Percentiles rank a stretch among this genome's conserved stretches.
Conservation (phyloP, 2,113 vertebrate species). For the Actenoides lindsayi region DNA sequence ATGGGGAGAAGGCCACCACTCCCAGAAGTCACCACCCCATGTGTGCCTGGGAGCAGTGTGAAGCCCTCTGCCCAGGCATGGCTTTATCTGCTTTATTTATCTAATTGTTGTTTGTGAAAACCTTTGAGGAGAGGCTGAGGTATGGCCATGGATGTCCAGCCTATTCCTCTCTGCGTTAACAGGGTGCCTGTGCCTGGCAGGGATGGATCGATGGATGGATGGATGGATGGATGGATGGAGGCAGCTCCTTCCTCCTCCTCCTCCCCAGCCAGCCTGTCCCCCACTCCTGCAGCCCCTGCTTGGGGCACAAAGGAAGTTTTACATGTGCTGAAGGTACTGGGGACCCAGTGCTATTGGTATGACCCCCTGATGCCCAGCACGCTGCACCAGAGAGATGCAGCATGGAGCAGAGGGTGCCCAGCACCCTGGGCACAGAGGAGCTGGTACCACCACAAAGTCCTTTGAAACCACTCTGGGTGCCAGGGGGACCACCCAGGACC, state of each 20-base stretch:
- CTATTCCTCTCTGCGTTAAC: not conserved
- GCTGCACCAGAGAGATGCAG: accelerated
- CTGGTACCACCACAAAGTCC: not conserved
- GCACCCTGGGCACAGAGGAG: not conserved
- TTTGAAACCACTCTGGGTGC: not conserved
- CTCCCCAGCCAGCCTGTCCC: not conserved
- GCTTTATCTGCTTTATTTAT: not conserved
- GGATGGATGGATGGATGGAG: too few species aligned
- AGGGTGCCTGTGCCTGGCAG: not conserved
- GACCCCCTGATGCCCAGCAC: accelerated
- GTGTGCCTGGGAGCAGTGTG: accelerated
- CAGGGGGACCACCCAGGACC: not conserved
- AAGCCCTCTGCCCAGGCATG: not conserved
- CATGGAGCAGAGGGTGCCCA: accelerated
- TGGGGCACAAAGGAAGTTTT: not conserved
- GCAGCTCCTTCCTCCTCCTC: not conserved
- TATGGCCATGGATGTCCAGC: accelerated
- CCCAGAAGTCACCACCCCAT: accelerated
- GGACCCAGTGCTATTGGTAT: accelerated
- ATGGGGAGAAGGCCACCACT: not conserved
- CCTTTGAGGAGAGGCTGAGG: not conserved
- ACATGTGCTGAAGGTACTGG: accelerated
- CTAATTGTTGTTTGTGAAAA: not conserved
- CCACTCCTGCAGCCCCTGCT: too few species aligned
- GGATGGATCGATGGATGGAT: too few species aligned